Percentiles rank a stretch among this genome's conserved stretches.
Evolutionary conservation across 2,113 vertebrate species (phyloP).

Genomic region (Rhadina sibilatrix): DNA sequence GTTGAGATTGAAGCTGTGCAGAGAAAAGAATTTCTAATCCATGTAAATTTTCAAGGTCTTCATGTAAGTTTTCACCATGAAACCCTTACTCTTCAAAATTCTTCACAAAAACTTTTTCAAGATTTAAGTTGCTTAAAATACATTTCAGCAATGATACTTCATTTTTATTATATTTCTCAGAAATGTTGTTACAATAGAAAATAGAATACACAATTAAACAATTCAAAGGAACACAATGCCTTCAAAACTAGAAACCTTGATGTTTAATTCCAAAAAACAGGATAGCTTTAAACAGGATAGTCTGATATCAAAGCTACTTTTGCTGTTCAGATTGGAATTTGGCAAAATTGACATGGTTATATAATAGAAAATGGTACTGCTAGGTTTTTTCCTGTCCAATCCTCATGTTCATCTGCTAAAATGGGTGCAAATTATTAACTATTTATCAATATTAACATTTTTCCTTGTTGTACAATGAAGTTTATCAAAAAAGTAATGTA

Average conservation of each 20-base stretch:
- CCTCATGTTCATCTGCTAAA: not conserved
- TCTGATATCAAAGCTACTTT: not conserved
- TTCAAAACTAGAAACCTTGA: not conserved
- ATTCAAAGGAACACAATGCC: not conserved
- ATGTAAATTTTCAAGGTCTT: not conserved
- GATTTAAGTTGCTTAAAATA: not conserved
- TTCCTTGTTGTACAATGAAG: not conserved
- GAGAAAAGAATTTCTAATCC: not conserved
- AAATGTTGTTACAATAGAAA: not conserved
- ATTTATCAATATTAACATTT: not conserved
- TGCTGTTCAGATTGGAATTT: not conserved
- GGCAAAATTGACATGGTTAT: not conserved
- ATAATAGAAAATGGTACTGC: not conserved
- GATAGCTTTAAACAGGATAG: not conserved
- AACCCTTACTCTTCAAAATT: not conserved
- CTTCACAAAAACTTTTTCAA: not conserved
- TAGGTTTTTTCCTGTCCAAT: not conserved
- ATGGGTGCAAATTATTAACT: not conserved
- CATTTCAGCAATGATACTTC: not conserved
- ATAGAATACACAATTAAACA: not conserved
- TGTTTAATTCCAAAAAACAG: not conserved
- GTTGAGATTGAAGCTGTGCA: not conserved
- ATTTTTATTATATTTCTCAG: not conserved
- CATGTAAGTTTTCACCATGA: not conserved
- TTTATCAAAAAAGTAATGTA: not conserved